A percentile compares a stretch with the other conserved stretches of the same genome.
phyloP scores from a whole-genome alignment of 2,797 vertebrate genomes.

The Sebastes ruberrimus region DNA sequence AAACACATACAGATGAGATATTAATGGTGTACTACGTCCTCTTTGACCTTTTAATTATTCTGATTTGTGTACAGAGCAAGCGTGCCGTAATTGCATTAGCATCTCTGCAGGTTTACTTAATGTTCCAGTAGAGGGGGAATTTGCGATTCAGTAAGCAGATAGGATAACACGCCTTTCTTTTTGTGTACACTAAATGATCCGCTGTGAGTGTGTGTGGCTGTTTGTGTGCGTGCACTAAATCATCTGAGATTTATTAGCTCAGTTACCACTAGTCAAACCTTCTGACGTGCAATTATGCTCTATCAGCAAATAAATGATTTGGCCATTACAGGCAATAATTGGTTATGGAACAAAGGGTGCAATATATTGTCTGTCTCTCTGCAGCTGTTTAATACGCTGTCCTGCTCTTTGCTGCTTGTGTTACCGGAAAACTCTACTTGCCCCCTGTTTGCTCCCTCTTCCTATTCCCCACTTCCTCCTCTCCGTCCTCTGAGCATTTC shows the following conservation, averaged over 20 bases:
- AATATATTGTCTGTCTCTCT: constrained; percentile 49
- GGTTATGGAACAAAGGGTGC: constrained; percentile 64
- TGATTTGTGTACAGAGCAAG: constrained; percentile 71
- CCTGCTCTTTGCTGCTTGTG: constrained; percentile 18
- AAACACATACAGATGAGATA: constrained; percentile 75
- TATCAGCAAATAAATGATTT: constrained; percentile 78
- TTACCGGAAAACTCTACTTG: constrained; percentile 40
- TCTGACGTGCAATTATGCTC: constrained; percentile 70
- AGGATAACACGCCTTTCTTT: constrained; percentile 34
- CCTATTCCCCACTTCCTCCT: constrained; percentile 42
- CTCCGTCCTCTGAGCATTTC: constrained; percentile 53
- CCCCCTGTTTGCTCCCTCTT: constrained; percentile 59
- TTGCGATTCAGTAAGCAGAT: constrained; percentile 51
- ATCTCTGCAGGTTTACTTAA: constrained; percentile 70
- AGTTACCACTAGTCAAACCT: constrained; percentile 63
- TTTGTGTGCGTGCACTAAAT: constrained; percentile 45
- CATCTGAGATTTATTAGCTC: constrained; percentile 70
- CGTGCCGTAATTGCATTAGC: constrained; percentile 73
- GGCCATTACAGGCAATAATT: constrained; percentile 72
- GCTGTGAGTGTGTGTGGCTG: not conserved
- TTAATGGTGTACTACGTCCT: constrained; percentile 71
- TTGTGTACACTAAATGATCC: constrained; percentile 28
- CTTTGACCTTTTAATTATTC: constrained; percentile 80
- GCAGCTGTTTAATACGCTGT: constrained; percentile 40
- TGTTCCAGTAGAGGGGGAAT: constrained; percentile 50